These are phyloP conservation scores for Pelecanus crispus DNA, from an alignment of 2,113 vertebrate species.

Conservation along the genomic window DNA sequence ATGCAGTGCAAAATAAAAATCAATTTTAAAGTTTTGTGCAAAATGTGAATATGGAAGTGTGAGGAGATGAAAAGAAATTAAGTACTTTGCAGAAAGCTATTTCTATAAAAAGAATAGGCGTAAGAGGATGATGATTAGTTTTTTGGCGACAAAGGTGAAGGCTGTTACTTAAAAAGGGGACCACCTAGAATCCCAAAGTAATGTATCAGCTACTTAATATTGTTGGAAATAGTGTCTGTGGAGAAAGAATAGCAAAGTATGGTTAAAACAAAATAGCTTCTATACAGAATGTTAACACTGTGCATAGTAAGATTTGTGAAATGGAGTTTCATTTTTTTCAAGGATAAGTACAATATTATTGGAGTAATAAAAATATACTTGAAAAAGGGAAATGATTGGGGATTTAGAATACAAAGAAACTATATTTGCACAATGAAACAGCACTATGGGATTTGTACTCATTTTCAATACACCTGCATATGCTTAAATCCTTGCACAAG, in stretches of 20 bases:
- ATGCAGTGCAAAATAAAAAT: neutral
- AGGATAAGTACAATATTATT: slow-evolving; percentile 1
- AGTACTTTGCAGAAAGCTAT: neutral
- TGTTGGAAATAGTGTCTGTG: neutral
- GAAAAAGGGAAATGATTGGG: neutral
- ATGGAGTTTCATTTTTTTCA: neutral
- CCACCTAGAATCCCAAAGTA: neutral
- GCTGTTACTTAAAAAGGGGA: neutral
- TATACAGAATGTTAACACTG: neutral
- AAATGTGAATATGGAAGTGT: neutral
- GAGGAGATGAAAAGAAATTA: neutral
- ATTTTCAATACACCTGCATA: neutral
- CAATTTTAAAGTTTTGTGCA: neutral
- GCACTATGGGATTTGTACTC: neutral
- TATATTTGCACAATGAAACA: slow-evolving; percentile 8
- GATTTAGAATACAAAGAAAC: neutral
- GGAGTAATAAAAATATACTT: slow-evolving; percentile 1
- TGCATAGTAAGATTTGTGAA: neutral
- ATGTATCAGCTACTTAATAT: slow-evolving; percentile 9
- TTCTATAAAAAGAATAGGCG: neutral
- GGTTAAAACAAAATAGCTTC: neutral
- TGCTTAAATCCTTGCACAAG: neutral
- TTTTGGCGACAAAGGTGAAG: neutral
- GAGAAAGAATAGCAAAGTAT: neutral
- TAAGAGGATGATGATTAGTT: neutral